Conservation (phyloP, 1,140 invertebrate genomes). For the Anastrepha ludens region DNA sequence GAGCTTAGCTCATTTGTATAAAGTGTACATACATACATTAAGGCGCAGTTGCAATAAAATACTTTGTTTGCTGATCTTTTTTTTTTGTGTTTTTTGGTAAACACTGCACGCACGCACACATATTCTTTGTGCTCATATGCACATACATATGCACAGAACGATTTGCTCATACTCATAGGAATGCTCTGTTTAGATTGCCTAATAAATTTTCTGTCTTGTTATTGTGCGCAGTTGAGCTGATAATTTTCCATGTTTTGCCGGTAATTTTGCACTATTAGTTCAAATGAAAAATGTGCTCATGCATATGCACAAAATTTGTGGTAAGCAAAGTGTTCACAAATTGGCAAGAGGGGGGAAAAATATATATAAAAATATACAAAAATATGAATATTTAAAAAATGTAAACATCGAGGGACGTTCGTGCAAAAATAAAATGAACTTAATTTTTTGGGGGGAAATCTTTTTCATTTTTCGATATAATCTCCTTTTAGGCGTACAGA, state of each 20-base stretch:
- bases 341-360: too few species aligned
- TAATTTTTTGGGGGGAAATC: too few species aligned
- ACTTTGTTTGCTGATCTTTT: not conserved
- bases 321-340: too few species aligned
- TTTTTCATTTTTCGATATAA: too few species aligned
- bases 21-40: conserved; percentile 36
- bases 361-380: too few species aligned
- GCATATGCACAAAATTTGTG: too few species aligned
- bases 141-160: not conserved
- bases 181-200: conserved; percentile 4
- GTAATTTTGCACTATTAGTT: not conserved
- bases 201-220: conserved; percentile 39
- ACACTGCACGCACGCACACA: too few species aligned
- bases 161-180: not conserved
- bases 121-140: too few species aligned
- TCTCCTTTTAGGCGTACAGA: too few species aligned
- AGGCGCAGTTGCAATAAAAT: conserved; percentile 28
- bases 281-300: not conserved
- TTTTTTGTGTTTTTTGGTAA: not conserved
- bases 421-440: too few species aligned
- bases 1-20: conserved; percentile 34
- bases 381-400: too few species aligned
- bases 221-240: conserved; percentile 25
- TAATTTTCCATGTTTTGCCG: not conserved
- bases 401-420: too few species aligned